These are phyloP conservation scores for Puma concolor DNA, from an alignment of 2,113 vertebrate genomes.

Conservation along the genomic window DNA sequence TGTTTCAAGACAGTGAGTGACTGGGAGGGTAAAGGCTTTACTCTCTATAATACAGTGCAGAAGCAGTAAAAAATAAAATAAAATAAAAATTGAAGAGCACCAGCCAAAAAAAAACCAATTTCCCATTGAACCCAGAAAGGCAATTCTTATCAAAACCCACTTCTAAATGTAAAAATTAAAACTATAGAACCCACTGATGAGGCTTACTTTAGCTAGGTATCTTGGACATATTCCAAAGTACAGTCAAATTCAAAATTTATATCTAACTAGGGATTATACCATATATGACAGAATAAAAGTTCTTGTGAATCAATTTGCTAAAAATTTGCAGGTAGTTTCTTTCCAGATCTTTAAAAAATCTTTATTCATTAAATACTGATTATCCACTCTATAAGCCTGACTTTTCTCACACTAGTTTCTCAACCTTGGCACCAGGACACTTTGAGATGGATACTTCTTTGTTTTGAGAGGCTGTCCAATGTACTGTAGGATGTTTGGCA, in stretches of 20 bases:
- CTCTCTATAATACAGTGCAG: background rate
- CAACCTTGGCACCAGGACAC: background rate
- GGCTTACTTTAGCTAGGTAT: background rate
- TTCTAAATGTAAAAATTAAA: background rate
- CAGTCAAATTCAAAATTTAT: background rate
- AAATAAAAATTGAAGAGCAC: background rate
- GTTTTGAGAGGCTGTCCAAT: background rate
- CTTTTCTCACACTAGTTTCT: slow-evolving; percentile 40
- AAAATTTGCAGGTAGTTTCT: background rate
- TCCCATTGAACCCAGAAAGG: background rate
- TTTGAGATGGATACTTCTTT: slow-evolving; percentile 9
- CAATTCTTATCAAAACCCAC: background rate
- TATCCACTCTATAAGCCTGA: background rate
- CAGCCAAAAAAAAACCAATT: background rate
- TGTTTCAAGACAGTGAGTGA: background rate
- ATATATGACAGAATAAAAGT: slow-evolving; percentile 16
- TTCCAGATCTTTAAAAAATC: background rate
- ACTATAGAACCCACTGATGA: background rate
- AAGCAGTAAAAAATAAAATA: background rate
- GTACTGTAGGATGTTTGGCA: background rate
- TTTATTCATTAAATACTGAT: background rate
- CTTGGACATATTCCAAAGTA: slow-evolving; percentile 4
- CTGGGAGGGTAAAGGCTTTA: background rate
- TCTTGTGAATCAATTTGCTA: background rate
- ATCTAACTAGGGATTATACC: background rate